These are phyloP conservation scores for Podarcis siculus DNA, from an alignment of 2,797 vertebrate genomes.

Conservation along the genomic window DNA sequence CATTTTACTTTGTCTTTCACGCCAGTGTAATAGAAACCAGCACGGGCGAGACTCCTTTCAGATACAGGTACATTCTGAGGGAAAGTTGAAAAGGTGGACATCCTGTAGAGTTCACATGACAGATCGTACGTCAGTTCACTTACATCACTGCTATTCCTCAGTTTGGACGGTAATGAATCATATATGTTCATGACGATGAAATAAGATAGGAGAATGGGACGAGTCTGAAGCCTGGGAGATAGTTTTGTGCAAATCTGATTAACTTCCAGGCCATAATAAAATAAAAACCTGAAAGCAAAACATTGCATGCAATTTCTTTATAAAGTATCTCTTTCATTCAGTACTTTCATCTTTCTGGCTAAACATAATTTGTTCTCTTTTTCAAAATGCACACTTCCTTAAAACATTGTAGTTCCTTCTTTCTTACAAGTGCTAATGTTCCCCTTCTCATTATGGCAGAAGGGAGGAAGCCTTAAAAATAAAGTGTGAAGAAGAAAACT, in stretches of 20 bases:
- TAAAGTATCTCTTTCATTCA: not conserved
- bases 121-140: conserved; percentile 91
- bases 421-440: not conserved
- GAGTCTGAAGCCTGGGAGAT: conserved; percentile 85
- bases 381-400: conserved; percentile 1
- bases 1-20: conserved; percentile 91
- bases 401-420: not conserved
- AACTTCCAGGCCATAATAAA: conserved; percentile 44
- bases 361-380: not conserved
- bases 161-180: conserved; percentile 79
- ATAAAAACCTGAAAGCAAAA: conserved; percentile 56
- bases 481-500: not conserved
- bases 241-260: conserved; percentile 80
- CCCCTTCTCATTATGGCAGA: not conserved
- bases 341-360: conserved; percentile 14
- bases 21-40: conserved; percentile 95
- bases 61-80: conserved; percentile 82
- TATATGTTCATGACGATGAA: conserved; percentile 85
- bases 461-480: not conserved
- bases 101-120: conserved; percentile 91
- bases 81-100: conserved; percentile 93
- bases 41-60: conserved; percentile 92
- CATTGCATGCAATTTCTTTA: conserved; percentile 15
- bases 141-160: conserved; percentile 81
- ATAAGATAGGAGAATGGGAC: conserved; percentile 69